Percentiles rank a stretch among this genome's conserved stretches.
Conservation (phyloP, 1,140 invertebrate species). For the Zophobas atratus region DNA sequence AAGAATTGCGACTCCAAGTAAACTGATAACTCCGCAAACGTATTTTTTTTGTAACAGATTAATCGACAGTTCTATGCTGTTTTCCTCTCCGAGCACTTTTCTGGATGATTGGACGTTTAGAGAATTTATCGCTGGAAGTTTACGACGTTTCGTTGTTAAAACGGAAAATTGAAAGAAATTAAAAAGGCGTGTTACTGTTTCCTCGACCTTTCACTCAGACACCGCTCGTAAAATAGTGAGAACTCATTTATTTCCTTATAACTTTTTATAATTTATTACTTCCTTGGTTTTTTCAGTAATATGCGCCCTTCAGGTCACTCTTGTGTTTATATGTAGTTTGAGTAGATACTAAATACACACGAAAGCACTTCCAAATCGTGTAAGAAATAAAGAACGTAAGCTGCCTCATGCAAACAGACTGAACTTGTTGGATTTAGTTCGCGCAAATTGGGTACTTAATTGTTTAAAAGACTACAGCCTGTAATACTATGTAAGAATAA, state of each 20-base stretch:
- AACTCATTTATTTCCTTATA: slow-evolving; percentile 31
- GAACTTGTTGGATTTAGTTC: neutral
- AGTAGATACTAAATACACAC: too few relatives aligned
- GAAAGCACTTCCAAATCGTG: neutral
- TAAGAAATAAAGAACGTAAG: neutral
- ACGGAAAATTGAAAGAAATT: slow-evolving; percentile 39
- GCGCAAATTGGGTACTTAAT: slow-evolving; percentile 3
- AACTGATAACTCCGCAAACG: too few relatives aligned
- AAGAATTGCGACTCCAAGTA: too few relatives aligned
- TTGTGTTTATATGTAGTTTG: neutral
- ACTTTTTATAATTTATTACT: slow-evolving; percentile 36
- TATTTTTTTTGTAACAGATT: neutral
- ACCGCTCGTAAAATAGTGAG: slow-evolving; percentile 31
- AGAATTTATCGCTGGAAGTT: slow-evolving; percentile 23
- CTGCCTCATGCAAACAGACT: neutral
- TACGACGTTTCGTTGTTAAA: slow-evolving; percentile 39
- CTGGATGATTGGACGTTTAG: slow-evolving; percentile 12
- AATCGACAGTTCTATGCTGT: neutral
- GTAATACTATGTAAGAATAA: slow-evolving; percentile 9
- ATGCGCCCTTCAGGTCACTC: slow-evolving; percentile 10
- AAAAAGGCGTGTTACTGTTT: slow-evolving; percentile 29
- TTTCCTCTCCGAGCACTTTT: slow-evolving; percentile 16
- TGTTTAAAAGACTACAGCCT: neutral
- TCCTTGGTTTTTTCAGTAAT: slow-evolving; percentile 3
- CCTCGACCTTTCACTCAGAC: slow-evolving; percentile 34